Percentiles rank a stretch among this genome's conserved stretches.
Evolutionary conservation across 2,888 invertebrate genomes (phyloP).

Genomic region (Amiota communis): DNA sequence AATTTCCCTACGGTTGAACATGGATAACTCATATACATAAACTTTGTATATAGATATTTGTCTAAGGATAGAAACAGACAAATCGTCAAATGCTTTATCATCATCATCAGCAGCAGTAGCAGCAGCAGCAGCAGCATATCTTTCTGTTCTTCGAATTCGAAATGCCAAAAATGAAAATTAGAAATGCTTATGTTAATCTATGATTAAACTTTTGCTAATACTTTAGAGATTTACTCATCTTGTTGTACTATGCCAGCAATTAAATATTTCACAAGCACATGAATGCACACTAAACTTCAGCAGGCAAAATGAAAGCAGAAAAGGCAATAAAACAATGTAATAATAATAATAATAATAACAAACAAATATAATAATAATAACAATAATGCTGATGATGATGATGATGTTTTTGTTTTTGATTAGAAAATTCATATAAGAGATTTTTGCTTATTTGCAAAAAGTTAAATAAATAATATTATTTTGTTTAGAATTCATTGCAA

Average conservation of each 20-base stretch:
- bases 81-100: background rate
- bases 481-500: background rate
- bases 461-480: background rate
- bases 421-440: no score
- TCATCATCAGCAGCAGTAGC: background rate
- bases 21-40: no score
- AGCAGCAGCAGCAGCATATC: background rate
- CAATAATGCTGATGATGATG: background rate
- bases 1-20: no score
- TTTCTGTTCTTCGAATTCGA: no score
- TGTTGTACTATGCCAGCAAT: conserved; percentile 46
- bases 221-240: conserved; percentile 42
- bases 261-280: conserved; percentile 47
- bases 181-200: conserved; percentile 61
- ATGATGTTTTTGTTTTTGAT: no score
- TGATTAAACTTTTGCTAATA: conserved; percentile 45
- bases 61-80: no score
- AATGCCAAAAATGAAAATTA: conserved; percentile 39
- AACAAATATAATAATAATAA: background rate
- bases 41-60: no score
- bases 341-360: conserved; percentile 2
- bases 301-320: background rate
- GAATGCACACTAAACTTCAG: background rate
- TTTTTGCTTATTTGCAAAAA: no score
- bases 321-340: background rate